Conservation (phyloP, 2,888 invertebrate species). For the Hoplodrina ambigua region DNA sequence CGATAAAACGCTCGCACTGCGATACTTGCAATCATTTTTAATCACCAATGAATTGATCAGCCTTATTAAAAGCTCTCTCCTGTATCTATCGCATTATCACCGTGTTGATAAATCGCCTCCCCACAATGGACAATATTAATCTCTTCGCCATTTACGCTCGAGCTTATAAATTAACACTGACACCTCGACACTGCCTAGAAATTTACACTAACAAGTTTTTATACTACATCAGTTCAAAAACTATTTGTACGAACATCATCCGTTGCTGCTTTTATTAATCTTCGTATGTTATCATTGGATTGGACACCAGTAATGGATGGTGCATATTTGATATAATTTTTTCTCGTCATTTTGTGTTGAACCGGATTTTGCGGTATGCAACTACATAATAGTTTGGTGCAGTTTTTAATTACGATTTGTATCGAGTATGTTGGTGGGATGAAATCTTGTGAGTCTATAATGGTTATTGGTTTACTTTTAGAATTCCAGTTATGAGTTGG, state of each 20-base stretch:
- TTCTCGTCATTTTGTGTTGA: constrained; percentile 35
- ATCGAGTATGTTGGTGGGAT: constrained; percentile 43
- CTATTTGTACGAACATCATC: constrained; percentile 18
- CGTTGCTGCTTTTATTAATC: constrained; percentile 42
- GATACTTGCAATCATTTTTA: constrained; percentile 33
- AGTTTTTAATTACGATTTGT: constrained; percentile 63
- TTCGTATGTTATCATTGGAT: constrained; percentile 1
- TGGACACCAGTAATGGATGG: constrained; percentile 32
- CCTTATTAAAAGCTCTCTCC: constrained; percentile 40
- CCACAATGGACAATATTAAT: constrained; percentile 63
- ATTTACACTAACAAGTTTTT: constrained; percentile 63
- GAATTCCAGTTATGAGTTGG: constrained; percentile 35
- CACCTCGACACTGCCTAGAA: constrained; percentile 52
- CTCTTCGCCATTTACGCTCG: constrained; percentile 52
- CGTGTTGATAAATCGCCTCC: constrained; percentile 52
- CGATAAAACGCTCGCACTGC: constrained; percentile 5
- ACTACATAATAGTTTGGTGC: constrained; percentile 54
- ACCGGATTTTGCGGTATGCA: constrained; percentile 45
- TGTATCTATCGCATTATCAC: constrained; percentile 44
- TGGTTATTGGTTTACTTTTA: constrained; percentile 42
- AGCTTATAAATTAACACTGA: constrained; percentile 58
- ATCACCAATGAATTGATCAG: constrained; percentile 35
- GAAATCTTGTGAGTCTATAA: constrained; percentile 30
- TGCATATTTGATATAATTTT: constrained; percentile 36
- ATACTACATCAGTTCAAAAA: constrained; percentile 36